Base-by-base conservation (phyloP, 2,113 vertebrate genomes). In the Seriola quinqueradiata region DNA sequence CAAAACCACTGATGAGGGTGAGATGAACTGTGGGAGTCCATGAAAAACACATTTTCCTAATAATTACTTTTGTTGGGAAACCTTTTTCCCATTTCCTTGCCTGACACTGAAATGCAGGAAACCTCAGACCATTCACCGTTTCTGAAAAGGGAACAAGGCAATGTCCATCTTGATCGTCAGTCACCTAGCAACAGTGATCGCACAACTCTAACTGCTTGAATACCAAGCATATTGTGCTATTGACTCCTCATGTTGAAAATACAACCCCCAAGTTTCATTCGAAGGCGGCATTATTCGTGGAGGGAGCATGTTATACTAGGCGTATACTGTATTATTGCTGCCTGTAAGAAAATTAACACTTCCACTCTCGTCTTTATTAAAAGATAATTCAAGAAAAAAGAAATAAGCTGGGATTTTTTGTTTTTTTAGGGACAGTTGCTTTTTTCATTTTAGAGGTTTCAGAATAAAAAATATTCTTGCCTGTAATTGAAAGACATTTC, bases 111-210 rank as follows among this genome's bases (percentile, higher is more conserved):
- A 77, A 71, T 34, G 16, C 38, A 70, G 63, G 55, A 50, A 40
- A 52, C 14, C 60, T 73, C 52, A 21, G 70, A 59, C 21, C 42
- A 46, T 68, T 68, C 46, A 66, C 23, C 21, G 16, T 11, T 23
- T 34, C 16, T 52, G 16, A 28, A 42, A 54, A 54, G 23, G 19
- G 25, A 44, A 57, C 25, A 34, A 75, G 57, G 1, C 36, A 25
- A 38, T 11, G 21, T 68, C 50, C 25, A 57, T 55, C 34, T 55
- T 46, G 21, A 61, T 66, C 28, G 14, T 46, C 48, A 21, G 66
- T 76, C 58, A 58, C 80, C 66, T 76, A 70, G 80, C 80, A 76
- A 58, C 80, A 25, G 58, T 64, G n/a, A 70, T 70, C 48, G 57
- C 38, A 70, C 25, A 70, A 75, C 64, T 69, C 32, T 46, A 69